A percentile compares a stretch with the other conserved stretches of the same genome.
Evolutionary conservation across 2,113 vertebrate genomes (phyloP).

Genomic region (Dicentrarchus labrax): DNA sequence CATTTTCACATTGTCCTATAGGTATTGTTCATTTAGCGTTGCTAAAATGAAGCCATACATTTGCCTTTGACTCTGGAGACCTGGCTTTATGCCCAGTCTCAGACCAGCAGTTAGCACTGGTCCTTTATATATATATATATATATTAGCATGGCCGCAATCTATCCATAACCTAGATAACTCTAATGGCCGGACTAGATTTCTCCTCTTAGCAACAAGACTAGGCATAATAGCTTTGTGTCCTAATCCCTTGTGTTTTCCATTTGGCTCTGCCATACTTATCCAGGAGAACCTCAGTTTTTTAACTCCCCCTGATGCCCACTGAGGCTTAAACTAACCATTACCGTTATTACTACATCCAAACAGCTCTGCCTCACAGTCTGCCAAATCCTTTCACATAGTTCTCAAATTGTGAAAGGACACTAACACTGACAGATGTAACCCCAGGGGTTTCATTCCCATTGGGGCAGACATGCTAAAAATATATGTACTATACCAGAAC

Average conservation of each 20-base stretch:
- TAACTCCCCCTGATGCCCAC: not conserved
- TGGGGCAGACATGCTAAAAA: conserved; percentile 3
- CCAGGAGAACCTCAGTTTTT: conserved; percentile 3
- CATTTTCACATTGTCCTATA: too few species aligned
- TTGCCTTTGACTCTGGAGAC: not conserved
- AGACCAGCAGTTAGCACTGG: not conserved
- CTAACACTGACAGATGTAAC: not conserved
- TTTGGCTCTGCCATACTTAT: not conserved
- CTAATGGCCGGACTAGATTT: not conserved
- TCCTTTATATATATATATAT: conserved; percentile 19
- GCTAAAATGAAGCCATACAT: not conserved
- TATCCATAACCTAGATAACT: not conserved
- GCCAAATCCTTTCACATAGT: not conserved
- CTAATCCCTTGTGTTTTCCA: conserved; percentile 11
- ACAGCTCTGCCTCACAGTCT: conserved; percentile 3
- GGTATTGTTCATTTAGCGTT: too few species aligned
- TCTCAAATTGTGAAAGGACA: not conserved
- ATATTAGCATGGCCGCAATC: not conserved
- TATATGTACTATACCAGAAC: not conserved
- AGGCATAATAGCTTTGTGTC: not conserved
- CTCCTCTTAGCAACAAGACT: not conserved
- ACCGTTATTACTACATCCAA: not conserved
- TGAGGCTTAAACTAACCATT: conserved; percentile 3
- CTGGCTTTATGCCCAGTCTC: not conserved
- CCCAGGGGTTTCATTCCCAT: not conserved